Evolutionary conservation across 23 tunicate species (phyloP).

Genomic region (Clavelina lepadiformis): DNA sequence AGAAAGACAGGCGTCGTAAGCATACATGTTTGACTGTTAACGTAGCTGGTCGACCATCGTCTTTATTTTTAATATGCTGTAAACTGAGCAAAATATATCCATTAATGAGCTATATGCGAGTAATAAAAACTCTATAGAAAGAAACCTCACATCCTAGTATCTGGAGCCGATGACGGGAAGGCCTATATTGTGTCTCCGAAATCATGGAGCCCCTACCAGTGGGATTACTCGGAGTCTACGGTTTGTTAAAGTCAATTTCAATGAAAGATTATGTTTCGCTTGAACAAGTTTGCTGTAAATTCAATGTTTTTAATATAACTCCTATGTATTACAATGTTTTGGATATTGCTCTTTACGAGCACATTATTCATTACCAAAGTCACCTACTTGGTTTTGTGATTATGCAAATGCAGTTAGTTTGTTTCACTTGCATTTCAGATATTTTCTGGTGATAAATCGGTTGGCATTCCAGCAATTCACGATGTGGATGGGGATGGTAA

Average conservation of each 20-base stretch:
- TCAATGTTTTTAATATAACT: too few relatives aligned
- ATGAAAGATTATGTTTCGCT: too few relatives aligned
- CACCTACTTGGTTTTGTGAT: too few relatives aligned
- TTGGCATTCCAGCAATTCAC: constrained; percentile 59
- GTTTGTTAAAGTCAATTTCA: too few relatives aligned
- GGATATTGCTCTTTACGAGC: too few relatives aligned
- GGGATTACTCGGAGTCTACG: constrained; percentile 49
- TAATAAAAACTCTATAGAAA: constrained; percentile 18
- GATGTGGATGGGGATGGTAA: constrained; percentile 93
- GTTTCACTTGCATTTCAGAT: constrained; percentile 24
- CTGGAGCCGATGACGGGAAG: constrained; percentile 79
- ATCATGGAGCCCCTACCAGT: constrained; percentile 68
- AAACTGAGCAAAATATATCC: neutral
- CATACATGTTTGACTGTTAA: neutral
- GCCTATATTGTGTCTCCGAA: constrained; percentile 65
- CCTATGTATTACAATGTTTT: too few relatives aligned
- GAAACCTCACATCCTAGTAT: constrained; percentile 83
- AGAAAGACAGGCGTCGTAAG: constrained; percentile 33
- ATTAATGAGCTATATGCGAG: neutral
- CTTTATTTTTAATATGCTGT: neutral
- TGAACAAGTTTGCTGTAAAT: too few relatives aligned
- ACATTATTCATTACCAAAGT: too few relatives aligned
- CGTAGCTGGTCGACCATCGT: neutral
- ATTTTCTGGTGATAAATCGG: constrained; percentile 12
- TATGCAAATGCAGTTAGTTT: neutral